Conservation (phyloP, 2,113 vertebrate genomes). For the Tachycineta bicolor region DNA sequence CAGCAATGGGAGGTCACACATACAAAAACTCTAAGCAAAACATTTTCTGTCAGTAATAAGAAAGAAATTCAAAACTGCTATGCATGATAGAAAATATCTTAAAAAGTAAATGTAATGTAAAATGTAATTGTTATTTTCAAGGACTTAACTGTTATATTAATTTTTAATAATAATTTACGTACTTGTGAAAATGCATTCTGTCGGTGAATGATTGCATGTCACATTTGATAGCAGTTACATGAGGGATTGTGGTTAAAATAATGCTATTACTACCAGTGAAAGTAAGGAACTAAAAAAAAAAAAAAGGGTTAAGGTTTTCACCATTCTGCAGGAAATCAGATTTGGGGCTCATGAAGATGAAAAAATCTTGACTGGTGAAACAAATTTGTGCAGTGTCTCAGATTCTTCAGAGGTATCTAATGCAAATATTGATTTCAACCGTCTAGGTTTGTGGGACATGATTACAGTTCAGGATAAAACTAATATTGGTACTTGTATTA, state of each 20-base stretch:
- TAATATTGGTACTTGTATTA: neutral
- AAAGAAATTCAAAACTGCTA: neutral
- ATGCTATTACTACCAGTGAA: neutral
- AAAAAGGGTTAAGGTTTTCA: neutral
- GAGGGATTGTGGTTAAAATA: neutral
- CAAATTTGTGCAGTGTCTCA: neutral
- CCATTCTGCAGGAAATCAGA: neutral
- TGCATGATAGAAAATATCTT: neutral
- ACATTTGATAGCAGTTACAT: neutral
- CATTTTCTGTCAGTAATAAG: neutral
- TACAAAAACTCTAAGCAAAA: neutral
- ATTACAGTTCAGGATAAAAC: neutral
- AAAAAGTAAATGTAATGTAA: neutral
- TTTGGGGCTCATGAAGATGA: neutral
- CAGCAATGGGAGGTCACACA: neutral
- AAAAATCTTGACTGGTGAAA: neutral
- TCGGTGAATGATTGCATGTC: neutral
- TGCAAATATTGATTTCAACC: neutral
- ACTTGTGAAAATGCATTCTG: neutral
- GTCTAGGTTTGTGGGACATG: neutral
- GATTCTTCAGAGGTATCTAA: neutral
- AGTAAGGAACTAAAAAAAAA: neutral
- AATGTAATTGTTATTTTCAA: neutral
- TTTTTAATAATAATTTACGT: neutral
- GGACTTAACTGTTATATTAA: neutral